Conservation (phyloP, 64 coral and sea anemone species). For the Cladopsammia gracilis region DNA sequence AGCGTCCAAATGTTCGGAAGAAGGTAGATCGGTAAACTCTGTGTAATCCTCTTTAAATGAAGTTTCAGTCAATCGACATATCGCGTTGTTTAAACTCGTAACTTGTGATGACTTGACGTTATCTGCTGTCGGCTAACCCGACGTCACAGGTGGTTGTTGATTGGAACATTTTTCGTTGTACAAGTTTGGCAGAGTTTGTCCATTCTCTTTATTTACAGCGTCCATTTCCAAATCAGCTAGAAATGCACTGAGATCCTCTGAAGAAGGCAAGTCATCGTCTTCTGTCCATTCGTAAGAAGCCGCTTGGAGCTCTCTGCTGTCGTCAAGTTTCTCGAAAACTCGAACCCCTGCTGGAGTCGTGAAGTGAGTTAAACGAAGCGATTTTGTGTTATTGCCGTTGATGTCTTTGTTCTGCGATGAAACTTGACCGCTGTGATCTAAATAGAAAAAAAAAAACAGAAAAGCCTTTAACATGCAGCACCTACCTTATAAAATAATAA, state of each 20-base stretch:
- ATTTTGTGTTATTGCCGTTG: background rate
- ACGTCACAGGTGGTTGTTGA: background rate
- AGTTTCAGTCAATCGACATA: background rate
- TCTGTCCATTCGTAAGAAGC: background rate
- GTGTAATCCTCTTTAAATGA: background rate
- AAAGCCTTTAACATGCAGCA: too few species aligned
- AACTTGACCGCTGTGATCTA: background rate
- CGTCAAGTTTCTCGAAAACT: background rate
- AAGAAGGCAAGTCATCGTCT: constrained; percentile 62
- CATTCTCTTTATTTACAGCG: background rate
- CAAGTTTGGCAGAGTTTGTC: background rate
- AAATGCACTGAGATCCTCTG: constrained; percentile 75
- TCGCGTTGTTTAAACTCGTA: background rate
- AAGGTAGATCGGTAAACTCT: constrained; percentile 12
- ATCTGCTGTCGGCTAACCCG: background rate
- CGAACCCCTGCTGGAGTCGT: too few species aligned
- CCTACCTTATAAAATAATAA: too few species aligned
- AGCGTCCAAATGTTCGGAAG: constrained; percentile 26
- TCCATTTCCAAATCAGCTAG: constrained; percentile 52
- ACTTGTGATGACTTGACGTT: background rate
- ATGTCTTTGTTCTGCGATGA: background rate
- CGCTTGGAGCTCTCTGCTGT: background rate
- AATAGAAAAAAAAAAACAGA: background rate
- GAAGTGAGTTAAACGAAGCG: background rate
- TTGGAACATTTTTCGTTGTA: background rate